Evolutionary conservation across 2,888 invertebrate species (phyloP), one percentile per base, ranked within the genome.

Genomic region (Lasioglossum leucozonium): DNA sequence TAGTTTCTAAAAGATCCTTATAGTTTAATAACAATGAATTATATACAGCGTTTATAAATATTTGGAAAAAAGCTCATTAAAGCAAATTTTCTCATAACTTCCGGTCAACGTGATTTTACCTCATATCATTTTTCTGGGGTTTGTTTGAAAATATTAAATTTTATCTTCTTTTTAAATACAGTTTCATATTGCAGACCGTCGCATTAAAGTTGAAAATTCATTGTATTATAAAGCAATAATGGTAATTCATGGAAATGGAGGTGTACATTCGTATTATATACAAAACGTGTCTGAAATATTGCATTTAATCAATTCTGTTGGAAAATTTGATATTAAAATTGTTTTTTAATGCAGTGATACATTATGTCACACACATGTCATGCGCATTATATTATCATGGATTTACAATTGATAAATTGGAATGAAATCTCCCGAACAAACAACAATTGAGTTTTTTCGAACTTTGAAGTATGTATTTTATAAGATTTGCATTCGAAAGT

Each of bases 241-340:
- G 55, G 11, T 55, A n/a, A 55, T 55, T 55, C 26, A 55, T 55
- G 55, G 11, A 55, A 55, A 55, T n/a, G n/a, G n/a, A 55, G 55
- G 4, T n/a, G 55, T n/a, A n/a, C 55, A 55, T n/a, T 55, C n/a
- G n/a, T n/a, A n/a, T 55, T 55, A 11, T 55, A 55, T 55, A n/a
- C n/a, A 55, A 55, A 11, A 4, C n/a, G n/a, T 1, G n/a, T n/a
- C n/a, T n/a, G 11, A 55, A 55, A 55, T 55, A n/a, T 55, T 55
- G 11, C 11, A 55, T 55, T n/a, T 11, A 11, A 55, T n/a, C n/a
- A n/a, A n/a, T n/a, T n/a, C 11, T n/a, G 55, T 55, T n/a, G 55
- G 55, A n/a, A 55, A 55, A n/a, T 55, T 55, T 55, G 55, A 55
- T 55, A n/a, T 55, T 55, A 11, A 55, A 55, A n/a, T n/a, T n/a